Conservation (phyloP, 2,797 vertebrate species). For the Gallirallus australis region DNA sequence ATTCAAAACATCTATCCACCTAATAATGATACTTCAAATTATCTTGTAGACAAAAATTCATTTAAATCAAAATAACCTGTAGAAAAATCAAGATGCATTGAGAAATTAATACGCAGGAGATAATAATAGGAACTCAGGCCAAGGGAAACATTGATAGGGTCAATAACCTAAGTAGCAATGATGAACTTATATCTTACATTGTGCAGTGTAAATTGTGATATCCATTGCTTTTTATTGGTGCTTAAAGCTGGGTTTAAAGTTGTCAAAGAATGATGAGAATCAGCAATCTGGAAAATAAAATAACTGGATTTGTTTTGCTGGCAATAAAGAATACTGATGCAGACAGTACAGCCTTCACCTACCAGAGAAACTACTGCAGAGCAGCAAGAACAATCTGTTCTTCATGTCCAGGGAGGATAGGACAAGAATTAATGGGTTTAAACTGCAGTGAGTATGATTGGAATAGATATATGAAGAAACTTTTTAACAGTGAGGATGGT, state of each 20-base stretch:
- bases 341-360: not conserved
- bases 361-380: not conserved
- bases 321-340: not conserved
- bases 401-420: not conserved
- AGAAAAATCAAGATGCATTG: not conserved
- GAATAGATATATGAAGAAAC: not conserved
- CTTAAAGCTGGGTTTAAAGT: not conserved
- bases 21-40: not conserved
- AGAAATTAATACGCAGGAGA: not conserved
- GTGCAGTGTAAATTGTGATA: not conserved
- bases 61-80: not conserved
- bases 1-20: not conserved
- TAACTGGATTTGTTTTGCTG: not conserved
- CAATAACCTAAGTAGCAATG: not conserved
- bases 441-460: not conserved
- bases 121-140: not conserved
- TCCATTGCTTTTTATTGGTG: not conserved
- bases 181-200: not conserved
- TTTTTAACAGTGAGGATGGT: not conserved
- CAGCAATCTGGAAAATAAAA: not conserved
- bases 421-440: not conserved
- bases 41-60: not conserved
- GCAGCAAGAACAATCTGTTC: not conserved
- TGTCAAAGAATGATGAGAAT: rapidly evolving
- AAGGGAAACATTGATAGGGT: not conserved